phyloP scores from a whole-genome alignment of 2,888 invertebrate genomes.

The Polydesmus complanatus region DNA sequence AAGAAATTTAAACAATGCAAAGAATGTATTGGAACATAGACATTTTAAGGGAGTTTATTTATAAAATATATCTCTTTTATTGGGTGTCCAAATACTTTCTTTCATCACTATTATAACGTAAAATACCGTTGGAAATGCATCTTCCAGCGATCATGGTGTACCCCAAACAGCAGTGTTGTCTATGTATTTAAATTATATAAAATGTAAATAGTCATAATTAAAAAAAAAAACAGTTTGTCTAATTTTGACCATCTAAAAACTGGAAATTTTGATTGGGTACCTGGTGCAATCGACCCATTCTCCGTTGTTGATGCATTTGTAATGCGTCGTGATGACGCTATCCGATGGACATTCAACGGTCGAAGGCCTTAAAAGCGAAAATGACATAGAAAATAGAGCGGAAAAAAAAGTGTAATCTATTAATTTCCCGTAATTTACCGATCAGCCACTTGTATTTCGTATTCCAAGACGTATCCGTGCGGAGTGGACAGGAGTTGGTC shows the following conservation, averaged over 20 bases:
- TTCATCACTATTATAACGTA: background rate
- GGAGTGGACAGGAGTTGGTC: too few relatives aligned
- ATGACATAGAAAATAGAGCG: too few relatives aligned
- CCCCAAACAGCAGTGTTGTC: conserved; percentile 47
- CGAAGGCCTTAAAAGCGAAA: conserved; percentile 22
- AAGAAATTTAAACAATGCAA: conserved; percentile 36
- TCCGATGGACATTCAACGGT: conserved; percentile 45
- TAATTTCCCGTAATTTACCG: background rate
- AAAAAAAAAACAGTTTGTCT: too few relatives aligned
- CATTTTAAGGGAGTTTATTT: background rate
- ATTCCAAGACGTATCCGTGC: background rate
- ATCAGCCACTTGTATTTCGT: background rate
- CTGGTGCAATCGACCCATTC: conserved; percentile 47
- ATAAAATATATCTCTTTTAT: background rate
- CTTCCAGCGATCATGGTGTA: conserved; percentile 45
- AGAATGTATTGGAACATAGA: background rate
- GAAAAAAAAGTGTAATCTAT: too few relatives aligned
- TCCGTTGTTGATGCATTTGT: conserved; percentile 43
- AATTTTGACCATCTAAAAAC: too few relatives aligned
- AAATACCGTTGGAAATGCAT: conserved; percentile 31
- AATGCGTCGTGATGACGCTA: conserved; percentile 44
- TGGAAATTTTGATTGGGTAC: too few relatives aligned
- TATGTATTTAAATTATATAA: background rate
- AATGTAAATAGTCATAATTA: background rate
- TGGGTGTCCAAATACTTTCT: background rate